phyloP scores from a whole-genome alignment of 2,797 vertebrate species.

The Halcyon smyrnensis region DNA sequence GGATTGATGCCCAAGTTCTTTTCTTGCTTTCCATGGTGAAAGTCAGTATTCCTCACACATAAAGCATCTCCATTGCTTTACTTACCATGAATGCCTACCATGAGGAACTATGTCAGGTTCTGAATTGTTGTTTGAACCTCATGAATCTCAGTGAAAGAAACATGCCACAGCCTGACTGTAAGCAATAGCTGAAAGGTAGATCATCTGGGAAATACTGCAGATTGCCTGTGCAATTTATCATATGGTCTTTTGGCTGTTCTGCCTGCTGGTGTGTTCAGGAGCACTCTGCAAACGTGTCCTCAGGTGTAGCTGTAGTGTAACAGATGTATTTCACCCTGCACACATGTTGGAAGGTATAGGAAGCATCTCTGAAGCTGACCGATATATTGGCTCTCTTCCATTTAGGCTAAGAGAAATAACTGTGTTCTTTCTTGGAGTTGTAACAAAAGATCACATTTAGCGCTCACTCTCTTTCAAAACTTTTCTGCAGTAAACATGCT shows the following conservation, averaged over 20 bases:
- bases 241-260: not conserved
- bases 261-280: not conserved
- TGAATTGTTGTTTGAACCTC: not conserved
- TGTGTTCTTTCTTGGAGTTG: not conserved
- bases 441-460: not conserved
- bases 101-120: not conserved
- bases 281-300: not conserved
- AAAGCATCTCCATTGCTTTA: not conserved
- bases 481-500: not conserved
- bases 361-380: not conserved
- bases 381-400: not conserved
- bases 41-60: not conserved
- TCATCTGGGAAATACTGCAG: not conserved
- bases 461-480: not conserved
- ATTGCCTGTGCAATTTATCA: not conserved
- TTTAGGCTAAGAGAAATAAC: not conserved
- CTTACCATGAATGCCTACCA: not conserved
- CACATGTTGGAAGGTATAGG: not conserved
- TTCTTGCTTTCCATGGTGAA: not conserved
- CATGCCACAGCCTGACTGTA: not conserved
- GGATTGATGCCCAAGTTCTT: not conserved
- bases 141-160: not conserved
- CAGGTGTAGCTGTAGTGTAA: rapidly evolving
- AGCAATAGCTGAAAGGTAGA: not conserved
- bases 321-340: not conserved